These are phyloP conservation scores for Lasiommata megera DNA, from an alignment of 2,888 invertebrate species.

Conservation along the genomic window DNA sequence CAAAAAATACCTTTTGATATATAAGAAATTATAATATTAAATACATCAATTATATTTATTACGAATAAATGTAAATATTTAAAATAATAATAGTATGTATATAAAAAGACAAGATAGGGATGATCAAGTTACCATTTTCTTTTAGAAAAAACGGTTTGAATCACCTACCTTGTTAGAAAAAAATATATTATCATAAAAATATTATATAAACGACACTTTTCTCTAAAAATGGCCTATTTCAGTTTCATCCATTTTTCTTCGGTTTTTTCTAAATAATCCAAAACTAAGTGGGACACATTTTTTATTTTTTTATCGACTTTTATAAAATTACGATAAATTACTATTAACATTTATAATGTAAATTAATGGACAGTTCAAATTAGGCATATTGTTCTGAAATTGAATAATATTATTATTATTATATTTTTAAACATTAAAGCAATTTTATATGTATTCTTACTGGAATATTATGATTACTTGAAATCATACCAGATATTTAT, in stretches of 20 bases:
- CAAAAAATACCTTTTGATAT: too few species aligned
- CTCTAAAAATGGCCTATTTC: not conserved
- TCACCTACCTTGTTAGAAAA: conserved; percentile 45
- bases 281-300: too few species aligned
- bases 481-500: too few species aligned
- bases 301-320: too few species aligned
- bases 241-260: too few species aligned
- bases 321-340: too few species aligned
- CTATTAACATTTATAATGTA: not conserved
- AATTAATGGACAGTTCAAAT: not conserved
- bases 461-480: not conserved
- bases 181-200: not conserved
- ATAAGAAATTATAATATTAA: too few species aligned
- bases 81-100: not conserved
- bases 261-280: too few species aligned
- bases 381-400: not conserved
- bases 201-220: not conserved
- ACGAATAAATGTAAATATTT: too few species aligned
- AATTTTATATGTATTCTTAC: not conserved
- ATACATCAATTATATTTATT: too few species aligned
- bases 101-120: conserved; percentile 49
- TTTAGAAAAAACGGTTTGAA: conserved; percentile 55
- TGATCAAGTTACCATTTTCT: conserved; percentile 54
- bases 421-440: too few species aligned
- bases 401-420: not conserved